A percentile compares a stretch with the other conserved stretches of the same genome.
phyloP scores from a whole-genome alignment of 92 coral and sea anemone genomes.

The Pocillopora grandis region DNA sequence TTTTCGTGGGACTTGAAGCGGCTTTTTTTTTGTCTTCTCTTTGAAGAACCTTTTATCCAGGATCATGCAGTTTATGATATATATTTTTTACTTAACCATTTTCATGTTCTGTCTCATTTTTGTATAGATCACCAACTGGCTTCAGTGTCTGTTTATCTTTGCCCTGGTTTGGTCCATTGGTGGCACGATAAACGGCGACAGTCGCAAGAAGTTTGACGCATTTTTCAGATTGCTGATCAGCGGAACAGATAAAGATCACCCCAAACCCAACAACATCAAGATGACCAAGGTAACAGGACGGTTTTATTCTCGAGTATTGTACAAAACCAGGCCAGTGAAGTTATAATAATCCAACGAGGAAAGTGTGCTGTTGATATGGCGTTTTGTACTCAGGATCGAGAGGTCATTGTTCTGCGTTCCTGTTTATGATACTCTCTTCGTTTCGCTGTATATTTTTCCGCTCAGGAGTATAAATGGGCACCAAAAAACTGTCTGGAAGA shows the following conservation, averaged over 20 bases:
- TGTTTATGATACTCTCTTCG: too few relatives aligned
- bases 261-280: constrained; percentile 93
- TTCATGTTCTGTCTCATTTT: not conserved
- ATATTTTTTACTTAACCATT: not conserved
- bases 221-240: constrained; percentile 92
- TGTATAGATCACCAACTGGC: constrained; percentile 85
- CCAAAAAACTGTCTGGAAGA: too few relatives aligned
- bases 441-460: too few relatives aligned
- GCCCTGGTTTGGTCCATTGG: constrained; percentile 94
- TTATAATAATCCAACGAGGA: too few relatives aligned
- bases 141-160: constrained; percentile 87
- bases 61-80: not conserved
- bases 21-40: not conserved
- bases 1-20: not conserved
- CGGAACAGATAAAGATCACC: constrained; percentile 98
- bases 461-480: too few relatives aligned
- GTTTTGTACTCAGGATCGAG: too few relatives aligned
- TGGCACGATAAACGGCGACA: constrained; percentile 89
- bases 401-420: too few relatives aligned
- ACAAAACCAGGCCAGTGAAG: too few relatives aligned
- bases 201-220: constrained; percentile 94
- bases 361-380: too few relatives aligned
- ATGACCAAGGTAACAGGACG: constrained; percentile 73
- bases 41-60: not conserved
- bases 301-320: not conserved